phyloP scores from a whole-genome alignment of 2,888 invertebrate genomes.

The Stegana nigrithorax region DNA sequence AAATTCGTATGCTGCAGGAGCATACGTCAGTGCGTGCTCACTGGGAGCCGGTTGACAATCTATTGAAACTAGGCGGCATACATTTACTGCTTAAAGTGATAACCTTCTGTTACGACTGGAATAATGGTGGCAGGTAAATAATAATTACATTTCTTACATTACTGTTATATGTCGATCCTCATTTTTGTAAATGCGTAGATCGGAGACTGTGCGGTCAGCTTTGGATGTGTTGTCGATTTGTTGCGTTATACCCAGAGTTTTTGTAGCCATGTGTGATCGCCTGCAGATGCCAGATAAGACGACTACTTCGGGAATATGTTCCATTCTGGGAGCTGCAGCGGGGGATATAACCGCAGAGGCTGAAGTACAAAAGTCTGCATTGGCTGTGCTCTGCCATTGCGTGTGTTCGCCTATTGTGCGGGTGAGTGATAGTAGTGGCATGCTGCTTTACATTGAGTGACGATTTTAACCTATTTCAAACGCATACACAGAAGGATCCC shows the following conservation, averaged over 20 bases:
- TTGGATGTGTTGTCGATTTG: constrained; percentile 91
- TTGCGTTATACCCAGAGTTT: constrained; percentile 87
- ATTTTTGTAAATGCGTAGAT: constrained; percentile 69
- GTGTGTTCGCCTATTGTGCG: constrained; percentile 90
- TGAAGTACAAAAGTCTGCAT: constrained; percentile 91
- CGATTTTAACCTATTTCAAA: too few relatives aligned
- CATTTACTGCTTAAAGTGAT: constrained; percentile 86
- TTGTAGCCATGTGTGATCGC: constrained; percentile 78
- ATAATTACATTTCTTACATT: neutral
- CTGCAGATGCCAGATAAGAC: constrained; percentile 83
- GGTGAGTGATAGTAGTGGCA: constrained; percentile 72
- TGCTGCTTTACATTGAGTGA: too few relatives aligned
- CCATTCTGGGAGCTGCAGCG: constrained; percentile 87
- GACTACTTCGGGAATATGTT: constrained; percentile 82
- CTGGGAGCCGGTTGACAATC: constrained; percentile 92
- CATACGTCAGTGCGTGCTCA: constrained; percentile 79
- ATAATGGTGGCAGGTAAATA: constrained; percentile 74
- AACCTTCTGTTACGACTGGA: constrained; percentile 92
- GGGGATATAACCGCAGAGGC: constrained; percentile 91
- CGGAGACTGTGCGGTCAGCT: constrained; percentile 84
- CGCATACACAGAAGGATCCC: constrained; percentile 45
- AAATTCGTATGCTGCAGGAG: constrained; percentile 84
- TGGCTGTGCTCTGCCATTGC: constrained; percentile 92
- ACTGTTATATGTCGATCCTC: too few relatives aligned
- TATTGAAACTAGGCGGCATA: constrained; percentile 86